Conservation (phyloP, 2,113 vertebrate species). For the Eonycteris spelaea region DNA sequence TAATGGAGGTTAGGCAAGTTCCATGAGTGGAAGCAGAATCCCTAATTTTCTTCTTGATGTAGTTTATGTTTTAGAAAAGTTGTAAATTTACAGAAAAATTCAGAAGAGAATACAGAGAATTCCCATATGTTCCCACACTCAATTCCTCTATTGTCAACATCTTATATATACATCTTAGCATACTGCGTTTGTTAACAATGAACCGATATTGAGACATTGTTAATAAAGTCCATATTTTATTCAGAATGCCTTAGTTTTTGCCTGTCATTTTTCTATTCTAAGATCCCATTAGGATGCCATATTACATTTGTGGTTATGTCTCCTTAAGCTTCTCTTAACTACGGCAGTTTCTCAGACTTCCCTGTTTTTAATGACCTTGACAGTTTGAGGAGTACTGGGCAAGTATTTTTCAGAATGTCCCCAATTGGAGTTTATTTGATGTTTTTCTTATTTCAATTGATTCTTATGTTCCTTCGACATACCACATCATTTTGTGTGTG, state of each 20-base stretch:
- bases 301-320: neutral
- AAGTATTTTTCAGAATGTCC: neutral
- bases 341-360: neutral
- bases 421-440: neutral
- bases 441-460: neutral
- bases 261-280: neutral
- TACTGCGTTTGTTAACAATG: neutral
- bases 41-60: neutral
- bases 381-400: neutral
- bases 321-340: neutral
- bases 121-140: neutral
- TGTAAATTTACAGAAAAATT: neutral
- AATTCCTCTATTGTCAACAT: neutral
- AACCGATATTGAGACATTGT: neutral
- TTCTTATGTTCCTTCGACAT: neutral
- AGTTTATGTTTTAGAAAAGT: neutral
- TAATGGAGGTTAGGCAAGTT: neutral
- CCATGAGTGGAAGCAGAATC: neutral
- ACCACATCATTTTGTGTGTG: neutral
- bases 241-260: neutral
- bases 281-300: neutral
- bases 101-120: neutral
- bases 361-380: neutral
- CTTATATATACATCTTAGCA: neutral
- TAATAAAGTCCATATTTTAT: neutral